Evolutionary conservation across 2,113 vertebrate species (phyloP).

Genomic region (Lipophrys pholis): DNA sequence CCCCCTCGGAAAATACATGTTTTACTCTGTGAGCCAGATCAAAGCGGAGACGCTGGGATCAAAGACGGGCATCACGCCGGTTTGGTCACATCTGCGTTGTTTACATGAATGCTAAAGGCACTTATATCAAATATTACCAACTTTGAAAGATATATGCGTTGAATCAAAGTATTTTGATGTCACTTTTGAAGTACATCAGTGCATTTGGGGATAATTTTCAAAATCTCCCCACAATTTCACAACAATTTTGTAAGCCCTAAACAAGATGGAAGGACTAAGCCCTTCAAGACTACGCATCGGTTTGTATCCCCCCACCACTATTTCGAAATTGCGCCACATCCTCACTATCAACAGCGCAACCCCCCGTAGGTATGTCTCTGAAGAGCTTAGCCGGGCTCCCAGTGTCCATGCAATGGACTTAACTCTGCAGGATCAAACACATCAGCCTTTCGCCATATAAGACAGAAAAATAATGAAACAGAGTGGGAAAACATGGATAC

Average conservation of each 20-base stretch:
- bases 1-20: conserved; percentile 83
- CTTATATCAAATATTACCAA: conserved; percentile 83
- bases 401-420: conserved; percentile 34
- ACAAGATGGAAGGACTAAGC: conserved; percentile 71
- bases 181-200: conserved; percentile 85
- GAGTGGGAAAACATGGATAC: background rate
- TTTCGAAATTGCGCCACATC: conserved; percentile 41
- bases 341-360: conserved; percentile 42
- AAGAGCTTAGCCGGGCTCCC: conserved; percentile 33
- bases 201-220: conserved; percentile 79
- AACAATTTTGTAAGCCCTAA: conserved; percentile 80
- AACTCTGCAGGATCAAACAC: conserved; percentile 56
- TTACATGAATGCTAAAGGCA: conserved; percentile 87
- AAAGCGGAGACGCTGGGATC: conserved; percentile 83
- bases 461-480: conserved; percentile 40
- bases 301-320: conserved; percentile 38
- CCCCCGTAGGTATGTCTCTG: conserved; percentile 62
- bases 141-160: conserved; percentile 85
- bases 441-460: conserved; percentile 12
- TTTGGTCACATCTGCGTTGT: conserved; percentile 86
- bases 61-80: conserved; percentile 79
- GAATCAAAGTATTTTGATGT: conserved; percentile 85
- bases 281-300: conserved; percentile 52
- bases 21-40: conserved; percentile 82
- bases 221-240: conserved; percentile 80